Conservation (phyloP, 2,113 vertebrate species). For the Tenrec ecaudatus region DNA sequence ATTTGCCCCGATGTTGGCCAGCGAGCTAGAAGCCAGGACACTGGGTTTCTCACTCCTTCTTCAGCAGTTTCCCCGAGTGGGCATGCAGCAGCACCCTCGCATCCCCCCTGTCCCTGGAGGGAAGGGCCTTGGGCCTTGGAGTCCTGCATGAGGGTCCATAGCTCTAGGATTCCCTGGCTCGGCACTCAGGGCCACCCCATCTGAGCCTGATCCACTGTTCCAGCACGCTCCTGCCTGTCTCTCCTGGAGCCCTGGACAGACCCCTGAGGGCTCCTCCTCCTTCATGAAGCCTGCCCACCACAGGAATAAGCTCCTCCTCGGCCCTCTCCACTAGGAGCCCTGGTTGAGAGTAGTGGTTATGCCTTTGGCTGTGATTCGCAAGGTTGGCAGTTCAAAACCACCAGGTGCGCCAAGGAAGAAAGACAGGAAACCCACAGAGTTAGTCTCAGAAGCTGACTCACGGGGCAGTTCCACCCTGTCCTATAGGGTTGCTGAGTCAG, state of each 20-base stretch:
- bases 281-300: background rate
- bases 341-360: too few species aligned
- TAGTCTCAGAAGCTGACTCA: too few species aligned
- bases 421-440: too few species aligned
- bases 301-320: background rate
- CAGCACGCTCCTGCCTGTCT: background rate
- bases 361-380: too few species aligned
- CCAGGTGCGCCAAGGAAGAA: too few species aligned
- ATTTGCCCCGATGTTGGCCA: too few species aligned
- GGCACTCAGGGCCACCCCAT: background rate
- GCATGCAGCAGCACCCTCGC: rapidly evolving
- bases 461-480: too few species aligned
- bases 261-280: background rate
- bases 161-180: background rate
- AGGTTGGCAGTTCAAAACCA: too few species aligned
- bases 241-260: background rate
- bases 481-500: too few species aligned
- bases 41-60: background rate
- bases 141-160: background rate
- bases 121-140: rapidly evolving
- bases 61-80: too few species aligned
- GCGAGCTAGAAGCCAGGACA: background rate
- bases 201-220: background rate
- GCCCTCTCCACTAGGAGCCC: background rate
- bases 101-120: background rate